These are phyloP conservation scores for Drosophila silvestris DNA, from an alignment of 2,888 invertebrate species.

Conservation along the genomic window DNA sequence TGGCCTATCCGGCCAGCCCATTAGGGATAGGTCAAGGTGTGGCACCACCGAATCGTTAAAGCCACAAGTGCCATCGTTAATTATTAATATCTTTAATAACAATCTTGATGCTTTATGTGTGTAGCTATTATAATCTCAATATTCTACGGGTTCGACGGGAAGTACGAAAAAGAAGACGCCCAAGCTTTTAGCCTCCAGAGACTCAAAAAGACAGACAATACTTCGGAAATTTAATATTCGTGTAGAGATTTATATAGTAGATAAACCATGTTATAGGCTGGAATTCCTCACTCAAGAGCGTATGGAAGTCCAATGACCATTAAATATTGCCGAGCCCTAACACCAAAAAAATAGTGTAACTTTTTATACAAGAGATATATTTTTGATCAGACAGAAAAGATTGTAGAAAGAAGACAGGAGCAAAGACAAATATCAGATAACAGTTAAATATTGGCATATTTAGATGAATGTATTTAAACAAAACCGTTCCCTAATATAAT, in stretches of 20 bases:
- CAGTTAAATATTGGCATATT: not conserved
- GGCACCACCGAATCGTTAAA: constrained; percentile 2
- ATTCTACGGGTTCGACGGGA: not conserved
- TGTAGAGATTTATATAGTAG: not conserved
- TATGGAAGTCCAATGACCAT: not conserved
- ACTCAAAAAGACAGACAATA: not conserved
- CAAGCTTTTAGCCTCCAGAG: not conserved
- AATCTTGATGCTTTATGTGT: not conserved
- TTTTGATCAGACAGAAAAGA: not conserved
- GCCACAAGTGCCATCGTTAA: not conserved
- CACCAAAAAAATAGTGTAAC: not conserved
- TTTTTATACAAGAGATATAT: not conserved
- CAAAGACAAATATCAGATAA: not conserved
- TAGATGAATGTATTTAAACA: not conserved
- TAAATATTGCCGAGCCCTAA: not conserved
- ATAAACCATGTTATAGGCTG: not conserved
- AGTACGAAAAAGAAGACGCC: not conserved
- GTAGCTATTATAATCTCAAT: not conserved
- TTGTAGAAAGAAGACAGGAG: not conserved
- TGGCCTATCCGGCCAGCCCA: constrained; percentile 5
- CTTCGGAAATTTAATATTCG: too few relatives aligned
- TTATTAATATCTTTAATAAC: not conserved
- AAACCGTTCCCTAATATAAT: too few relatives aligned
- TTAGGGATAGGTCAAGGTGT: constrained; percentile 44
- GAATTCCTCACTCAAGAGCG: not conserved